phyloP scores from a whole-genome alignment of 1,140 invertebrate genomes.

The Psix sp. region DNA sequence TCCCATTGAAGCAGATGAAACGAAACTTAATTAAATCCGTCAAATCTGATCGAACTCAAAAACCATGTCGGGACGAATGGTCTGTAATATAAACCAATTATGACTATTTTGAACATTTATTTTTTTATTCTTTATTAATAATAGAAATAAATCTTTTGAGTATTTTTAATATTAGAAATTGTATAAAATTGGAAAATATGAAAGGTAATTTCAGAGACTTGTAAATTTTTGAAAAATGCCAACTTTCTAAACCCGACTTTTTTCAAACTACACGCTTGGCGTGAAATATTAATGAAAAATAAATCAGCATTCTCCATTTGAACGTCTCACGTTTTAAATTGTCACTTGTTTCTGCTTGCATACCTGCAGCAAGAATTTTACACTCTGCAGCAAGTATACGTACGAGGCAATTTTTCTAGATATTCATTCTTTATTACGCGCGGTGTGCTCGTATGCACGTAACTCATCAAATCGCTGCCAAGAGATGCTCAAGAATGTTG shows the following conservation, averaged over 20 bases:
- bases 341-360: conserved; percentile 23
- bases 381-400: conserved; percentile 5
- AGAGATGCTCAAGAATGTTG: not conserved
- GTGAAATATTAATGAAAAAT: conserved; percentile 24
- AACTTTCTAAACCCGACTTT: not conserved
- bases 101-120: not conserved
- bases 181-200: no score
- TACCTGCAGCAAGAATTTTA: conserved; percentile 15
- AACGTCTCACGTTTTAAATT: conserved; percentile 28
- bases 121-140: no score
- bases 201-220: not conserved
- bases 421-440: conserved; percentile 35
- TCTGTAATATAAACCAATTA: conserved; percentile 1
- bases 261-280: no score
- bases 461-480: conserved; percentile 18
- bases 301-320: conserved; percentile 9
- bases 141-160: no score
- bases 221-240: not conserved
- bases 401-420: conserved; percentile 21
- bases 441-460: conserved; percentile 2
- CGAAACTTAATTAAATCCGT: conserved; percentile 22
- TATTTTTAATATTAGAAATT: no score
- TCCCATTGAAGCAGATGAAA: conserved; percentile 15
- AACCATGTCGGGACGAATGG: not conserved
- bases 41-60: conserved; percentile 13